These are phyloP conservation scores for Leucoraja erinaceus DNA, from an alignment of 2,113 vertebrate genomes.

Conservation along the genomic window DNA sequence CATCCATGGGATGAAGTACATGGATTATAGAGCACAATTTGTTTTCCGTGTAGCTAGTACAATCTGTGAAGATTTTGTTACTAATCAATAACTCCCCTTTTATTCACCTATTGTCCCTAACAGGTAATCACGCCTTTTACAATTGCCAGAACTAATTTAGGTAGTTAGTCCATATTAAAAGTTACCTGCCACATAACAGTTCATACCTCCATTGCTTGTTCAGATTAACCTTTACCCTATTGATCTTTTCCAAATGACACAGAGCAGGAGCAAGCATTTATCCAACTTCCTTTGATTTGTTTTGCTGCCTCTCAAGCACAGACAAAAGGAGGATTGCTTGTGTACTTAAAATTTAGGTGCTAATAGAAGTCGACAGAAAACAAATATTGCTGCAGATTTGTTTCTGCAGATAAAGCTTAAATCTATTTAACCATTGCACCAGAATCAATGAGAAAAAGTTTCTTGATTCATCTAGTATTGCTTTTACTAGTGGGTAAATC, in stretches of 20 bases:
- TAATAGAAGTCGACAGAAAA: conserved; percentile 9
- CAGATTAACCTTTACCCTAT: neutral
- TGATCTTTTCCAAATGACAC: neutral
- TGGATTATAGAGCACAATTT: no score
- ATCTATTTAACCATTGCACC: neutral
- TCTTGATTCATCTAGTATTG: neutral
- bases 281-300: neutral
- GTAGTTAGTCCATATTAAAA: neutral
- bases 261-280: neutral
- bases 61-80: neutral
- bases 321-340: neutral
- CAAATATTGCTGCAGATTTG: conserved; percentile 13
- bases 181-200: neutral
- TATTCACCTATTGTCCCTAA: neutral
- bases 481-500: neutral
- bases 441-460: neutral
- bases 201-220: neutral
- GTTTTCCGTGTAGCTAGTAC: neutral
- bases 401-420: neutral
- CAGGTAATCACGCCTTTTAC: neutral
- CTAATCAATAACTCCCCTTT: neutral
- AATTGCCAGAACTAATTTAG: neutral
- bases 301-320: neutral
- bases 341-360: neutral
- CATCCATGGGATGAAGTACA: neutral